phyloP scores from a whole-genome alignment of 2,888 invertebrate species.

The Hemaris fuciformis region DNA sequence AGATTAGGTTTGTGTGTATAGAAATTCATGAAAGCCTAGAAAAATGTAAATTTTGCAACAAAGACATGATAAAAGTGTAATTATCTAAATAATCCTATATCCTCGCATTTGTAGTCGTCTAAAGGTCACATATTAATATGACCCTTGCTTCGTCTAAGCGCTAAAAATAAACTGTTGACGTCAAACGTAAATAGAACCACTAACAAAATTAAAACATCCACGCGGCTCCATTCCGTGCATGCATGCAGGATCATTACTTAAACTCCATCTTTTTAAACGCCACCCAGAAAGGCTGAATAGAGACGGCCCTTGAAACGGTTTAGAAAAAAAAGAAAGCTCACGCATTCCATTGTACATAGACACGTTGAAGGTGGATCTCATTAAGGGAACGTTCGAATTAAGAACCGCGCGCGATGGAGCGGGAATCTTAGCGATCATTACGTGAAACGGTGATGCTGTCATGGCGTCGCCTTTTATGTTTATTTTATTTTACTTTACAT shows the following conservation, averaged over 20 bases:
- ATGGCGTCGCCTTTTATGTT: constrained; percentile 31
- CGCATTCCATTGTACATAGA: constrained; percentile 75
- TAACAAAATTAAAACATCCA: constrained; percentile 43
- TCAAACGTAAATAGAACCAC: constrained; percentile 31
- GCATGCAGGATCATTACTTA: constrained; percentile 73
- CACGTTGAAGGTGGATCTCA: constrained; percentile 75
- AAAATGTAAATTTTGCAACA: too few species aligned
- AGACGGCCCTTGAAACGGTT: constrained; percentile 62
- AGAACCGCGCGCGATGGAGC: constrained; percentile 72
- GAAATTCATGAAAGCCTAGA: too few species aligned
- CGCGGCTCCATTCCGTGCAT: constrained; percentile 31
- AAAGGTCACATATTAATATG: constrained; percentile 4
- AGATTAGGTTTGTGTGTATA: too few species aligned
- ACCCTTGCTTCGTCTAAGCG: not conserved
- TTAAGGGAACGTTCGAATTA: constrained; percentile 73
- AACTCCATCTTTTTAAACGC: constrained; percentile 73
- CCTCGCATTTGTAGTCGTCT: not conserved
- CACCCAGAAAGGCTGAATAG: constrained; percentile 60
- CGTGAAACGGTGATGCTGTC: constrained; percentile 49
- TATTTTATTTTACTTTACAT: constrained; percentile 13
- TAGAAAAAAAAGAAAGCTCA: constrained; percentile 68
- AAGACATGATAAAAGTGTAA: not conserved
- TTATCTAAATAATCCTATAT: not conserved
- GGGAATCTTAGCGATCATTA: constrained; percentile 78
- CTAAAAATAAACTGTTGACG: constrained; percentile 13